A percentile compares a stretch with the other conserved stretches of the same genome.
Conservation (phyloP, 1,140 invertebrate species). For the Gonatopus flavifemur region DNA sequence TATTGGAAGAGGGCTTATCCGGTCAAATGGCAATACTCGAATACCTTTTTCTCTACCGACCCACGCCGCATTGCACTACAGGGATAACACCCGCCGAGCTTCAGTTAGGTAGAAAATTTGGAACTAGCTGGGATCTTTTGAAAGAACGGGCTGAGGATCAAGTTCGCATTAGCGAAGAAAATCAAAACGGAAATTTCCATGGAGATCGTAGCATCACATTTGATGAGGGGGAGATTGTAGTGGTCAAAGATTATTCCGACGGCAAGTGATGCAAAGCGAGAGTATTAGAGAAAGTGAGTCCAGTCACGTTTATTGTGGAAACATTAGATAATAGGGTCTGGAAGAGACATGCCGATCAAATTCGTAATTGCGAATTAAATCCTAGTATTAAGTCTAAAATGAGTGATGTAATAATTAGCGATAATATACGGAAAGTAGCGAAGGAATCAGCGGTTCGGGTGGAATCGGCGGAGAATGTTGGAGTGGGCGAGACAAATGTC, state of each 20-base stretch:
- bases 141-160: constrained; percentile 10
- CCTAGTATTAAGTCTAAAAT: too few relatives aligned
- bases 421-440: too few relatives aligned
- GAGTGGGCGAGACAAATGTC: too few relatives aligned
- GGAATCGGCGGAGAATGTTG: too few relatives aligned
- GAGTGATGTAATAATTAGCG: too few relatives aligned
- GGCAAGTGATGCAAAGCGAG: constrained; percentile 19
- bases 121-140: constrained; percentile 17
- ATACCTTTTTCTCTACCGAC: too few relatives aligned
- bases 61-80: constrained; percentile 20
- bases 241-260: constrained; percentile 22
- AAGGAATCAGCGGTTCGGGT: too few relatives aligned
- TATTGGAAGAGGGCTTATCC: background rate
- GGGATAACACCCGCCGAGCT: constrained; percentile 19
- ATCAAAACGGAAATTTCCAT: constrained; percentile 16
- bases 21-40: too few relatives aligned
- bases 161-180: constrained; percentile 9
- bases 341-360: constrained; percentile 27
- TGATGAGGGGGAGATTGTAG: constrained; percentile 10
- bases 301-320: constrained; percentile 22
- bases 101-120: constrained; percentile 13
- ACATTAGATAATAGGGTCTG: constrained; percentile 19
- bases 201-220: constrained; percentile 20
- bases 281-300: constrained; percentile 13
- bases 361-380: constrained; percentile 10